Conservation (phyloP, 2,113 vertebrate species). For the Ifrita kowaldi region DNA sequence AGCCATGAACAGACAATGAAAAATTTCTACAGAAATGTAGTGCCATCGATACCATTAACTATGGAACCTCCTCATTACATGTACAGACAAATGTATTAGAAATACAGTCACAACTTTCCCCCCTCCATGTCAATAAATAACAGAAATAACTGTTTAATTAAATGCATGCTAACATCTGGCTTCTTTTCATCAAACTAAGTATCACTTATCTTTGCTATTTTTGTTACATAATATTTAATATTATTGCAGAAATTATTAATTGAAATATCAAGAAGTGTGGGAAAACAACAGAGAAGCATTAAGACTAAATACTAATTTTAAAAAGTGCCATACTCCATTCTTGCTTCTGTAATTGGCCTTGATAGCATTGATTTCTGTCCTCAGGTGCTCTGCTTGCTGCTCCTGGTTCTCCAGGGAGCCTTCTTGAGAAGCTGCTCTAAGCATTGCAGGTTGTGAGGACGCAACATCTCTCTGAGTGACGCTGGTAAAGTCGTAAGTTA, state of each 20-base stretch:
- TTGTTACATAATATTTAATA: neutral
- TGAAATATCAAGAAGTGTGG: neutral
- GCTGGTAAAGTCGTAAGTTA: constrained; percentile 74
- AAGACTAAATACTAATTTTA: neutral
- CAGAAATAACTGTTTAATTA: neutral
- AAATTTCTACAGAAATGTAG: neutral
- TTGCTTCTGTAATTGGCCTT: constrained; percentile 80
- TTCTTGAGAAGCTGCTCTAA: constrained; percentile 81
- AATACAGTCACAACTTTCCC: neutral
- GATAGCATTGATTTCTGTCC: constrained; percentile 75
- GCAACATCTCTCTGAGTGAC: constrained; percentile 69
- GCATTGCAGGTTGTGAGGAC: constrained; percentile 60
- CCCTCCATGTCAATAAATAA: neutral
- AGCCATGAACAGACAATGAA: neutral
- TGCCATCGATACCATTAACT: neutral
- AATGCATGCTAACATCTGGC: neutral
- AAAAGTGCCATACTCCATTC: constrained; percentile 70
- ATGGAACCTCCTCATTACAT: neutral
- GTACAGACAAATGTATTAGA: neutral
- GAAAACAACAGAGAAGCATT: neutral
- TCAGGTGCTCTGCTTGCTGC: constrained; percentile 80
- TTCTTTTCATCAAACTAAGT: neutral
- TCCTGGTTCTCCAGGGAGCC: constrained; percentile 82
- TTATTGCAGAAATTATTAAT: neutral
- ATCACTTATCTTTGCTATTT: neutral